Evolutionary conservation across 2,888 invertebrate genomes (phyloP), one percentile per base, ranked within the genome.

Genomic region (Phalangium opilio): DNA sequence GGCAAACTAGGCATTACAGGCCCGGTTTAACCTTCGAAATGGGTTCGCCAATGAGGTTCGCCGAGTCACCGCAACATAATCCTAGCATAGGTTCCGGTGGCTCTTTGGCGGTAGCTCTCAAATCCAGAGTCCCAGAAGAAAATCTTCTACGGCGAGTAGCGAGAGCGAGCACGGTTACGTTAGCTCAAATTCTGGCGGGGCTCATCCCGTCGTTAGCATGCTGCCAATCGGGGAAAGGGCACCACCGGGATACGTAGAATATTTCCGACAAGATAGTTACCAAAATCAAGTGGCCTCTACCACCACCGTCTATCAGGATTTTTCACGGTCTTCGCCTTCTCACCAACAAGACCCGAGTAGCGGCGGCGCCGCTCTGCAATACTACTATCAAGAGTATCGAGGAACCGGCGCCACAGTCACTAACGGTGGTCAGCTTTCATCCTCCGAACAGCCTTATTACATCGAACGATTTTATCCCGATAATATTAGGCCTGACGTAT

Each of bases 41-140:
- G 45, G 39, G 48, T 38, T 44, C 43, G 34, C 79, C 81, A 1
- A 66, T 81, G 43, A 70, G 81, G 47, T 81, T 81, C 66, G 79
- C 81, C 1, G 81, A 83, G 80, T 2, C 81, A 79, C 12, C 78
- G 8, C 57, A 57, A 40, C 58, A 57, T 43, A 47, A 48, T 43
- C 50, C 50, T 36, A 50, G 44, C 33, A 46, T 50, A 11, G 47
- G 50, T 34, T 48, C 48, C 12, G 48, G 48, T 3, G 50, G 50
- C 10, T n/a, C n/a, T n/a, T n/a, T n/a, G n/a, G n/a, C n/a, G n/a
- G n/a, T n/a, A 48, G 48, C 14, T 48, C 47, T n/a, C 52, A 77
- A 44, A 74, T 78, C 8, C 76, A 77, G 2, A 79, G 81, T 5
- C 81, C 82, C 0, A 67, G 82, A 20, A 70, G 83, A 43, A 83